Conservation (phyloP, 2,888 invertebrate species). For the Mactromeris polynyma region DNA sequence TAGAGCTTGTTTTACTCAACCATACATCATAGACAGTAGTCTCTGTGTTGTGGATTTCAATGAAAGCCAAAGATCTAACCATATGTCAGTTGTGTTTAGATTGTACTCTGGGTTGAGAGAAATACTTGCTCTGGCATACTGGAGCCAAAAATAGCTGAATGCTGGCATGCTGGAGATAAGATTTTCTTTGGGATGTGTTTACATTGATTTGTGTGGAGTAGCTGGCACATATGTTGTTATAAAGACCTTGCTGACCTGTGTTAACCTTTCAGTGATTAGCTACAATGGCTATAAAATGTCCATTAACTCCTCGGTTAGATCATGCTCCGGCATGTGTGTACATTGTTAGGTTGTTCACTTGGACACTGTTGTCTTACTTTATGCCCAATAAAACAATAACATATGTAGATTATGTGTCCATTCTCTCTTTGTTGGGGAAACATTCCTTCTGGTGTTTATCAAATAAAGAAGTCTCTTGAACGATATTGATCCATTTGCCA, state of each 20-base stretch:
- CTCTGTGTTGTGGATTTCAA: neutral
- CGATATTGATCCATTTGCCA: neutral
- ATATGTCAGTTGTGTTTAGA: slow-evolving; percentile 3
- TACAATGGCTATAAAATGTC: neutral
- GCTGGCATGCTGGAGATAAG: slow-evolving; percentile 5
- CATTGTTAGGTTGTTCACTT: neutral
- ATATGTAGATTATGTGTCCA: neutral
- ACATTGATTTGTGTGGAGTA: neutral
- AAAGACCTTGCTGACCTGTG: no score
- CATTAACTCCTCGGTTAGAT: neutral
- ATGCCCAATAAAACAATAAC: neutral
- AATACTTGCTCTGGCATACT: neutral
- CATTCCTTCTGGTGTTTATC: no score
- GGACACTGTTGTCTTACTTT: neutral
- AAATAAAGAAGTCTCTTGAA: neutral
- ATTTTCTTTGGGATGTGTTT: neutral
- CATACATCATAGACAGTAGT: no score
- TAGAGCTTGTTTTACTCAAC: no score
- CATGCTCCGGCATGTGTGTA: neutral
- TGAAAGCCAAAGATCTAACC: neutral
- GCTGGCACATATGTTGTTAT: neutral
- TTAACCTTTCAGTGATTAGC: no score
- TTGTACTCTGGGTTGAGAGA: neutral
- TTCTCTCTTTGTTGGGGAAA: neutral
- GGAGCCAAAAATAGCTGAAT: slow-evolving; percentile 2